Percentiles rank a stretch among this genome's conserved stretches.
phyloP scores from a whole-genome alignment of 2,888 invertebrate species.

The Synanthedon vespiformis region DNA sequence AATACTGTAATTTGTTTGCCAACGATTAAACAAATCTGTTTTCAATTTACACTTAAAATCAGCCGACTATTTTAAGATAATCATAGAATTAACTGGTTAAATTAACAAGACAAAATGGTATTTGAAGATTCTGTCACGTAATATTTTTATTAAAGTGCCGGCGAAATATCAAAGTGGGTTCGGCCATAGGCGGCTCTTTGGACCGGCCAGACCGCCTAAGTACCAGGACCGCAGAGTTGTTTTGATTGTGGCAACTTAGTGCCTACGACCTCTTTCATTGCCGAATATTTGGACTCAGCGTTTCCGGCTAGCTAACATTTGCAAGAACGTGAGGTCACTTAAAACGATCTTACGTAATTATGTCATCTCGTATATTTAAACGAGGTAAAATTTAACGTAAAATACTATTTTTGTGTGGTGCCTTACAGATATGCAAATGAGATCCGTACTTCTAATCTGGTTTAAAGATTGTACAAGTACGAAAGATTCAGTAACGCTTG shows the following conservation, averaged over 20 bases:
- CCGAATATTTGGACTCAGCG: slow-evolving; percentile 34
- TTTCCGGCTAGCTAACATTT: slow-evolving; percentile 45
- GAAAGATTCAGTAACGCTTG: neutral
- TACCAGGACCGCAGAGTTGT: slow-evolving; percentile 27
- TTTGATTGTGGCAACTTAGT: slow-evolving; percentile 11
- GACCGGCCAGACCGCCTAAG: too few relatives aligned
- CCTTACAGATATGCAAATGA: neutral
- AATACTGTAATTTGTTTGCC: too few relatives aligned
- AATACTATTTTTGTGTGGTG: neutral
- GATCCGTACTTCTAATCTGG: neutral
- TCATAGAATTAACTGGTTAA: slow-evolving; percentile 31
- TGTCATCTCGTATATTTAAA: slow-evolving; percentile 12
- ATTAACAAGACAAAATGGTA: slow-evolving; percentile 15
- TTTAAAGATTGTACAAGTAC: neutral
- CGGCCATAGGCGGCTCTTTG: too few relatives aligned
- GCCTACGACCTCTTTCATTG: slow-evolving; percentile 49
- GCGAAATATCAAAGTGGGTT: slow-evolving; percentile 49
- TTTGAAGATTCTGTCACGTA: slow-evolving; percentile 7
- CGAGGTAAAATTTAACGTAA: slow-evolving; percentile 13
- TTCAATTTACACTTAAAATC: too few relatives aligned
- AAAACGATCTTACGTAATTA: slow-evolving; percentile 15
- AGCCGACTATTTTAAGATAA: too few relatives aligned
- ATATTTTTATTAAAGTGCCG: slow-evolving; percentile 35
- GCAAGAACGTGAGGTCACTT: slow-evolving; percentile 24
- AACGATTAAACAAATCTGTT: too few relatives aligned